Evolutionary conservation across 2,113 vertebrate species (phyloP), one percentile per base, ranked within the genome.

Genomic region (Tychaedon coryphoeus): DNA sequence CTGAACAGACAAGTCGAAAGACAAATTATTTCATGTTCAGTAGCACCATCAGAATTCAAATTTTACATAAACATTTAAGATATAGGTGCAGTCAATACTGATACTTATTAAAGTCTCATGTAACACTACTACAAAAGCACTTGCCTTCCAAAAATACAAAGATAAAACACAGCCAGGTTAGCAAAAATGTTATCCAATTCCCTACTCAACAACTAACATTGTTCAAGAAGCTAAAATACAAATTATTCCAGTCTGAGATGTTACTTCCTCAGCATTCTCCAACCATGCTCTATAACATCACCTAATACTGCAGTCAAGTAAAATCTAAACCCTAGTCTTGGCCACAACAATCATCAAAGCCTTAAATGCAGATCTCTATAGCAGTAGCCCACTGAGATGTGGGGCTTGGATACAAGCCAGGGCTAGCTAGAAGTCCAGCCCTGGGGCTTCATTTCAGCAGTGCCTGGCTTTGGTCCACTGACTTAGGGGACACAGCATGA

Each of bases 401-500:
- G 5, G 33, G 34, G 25, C 67, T 45, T 1, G 0, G 61, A 33
- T 12, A 73, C 20, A 56, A 91, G 56, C 42, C 75, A 66, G 67
- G 33, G 20, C 8, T 28, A 47, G 22, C 48, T 2, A 43, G 2
- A 43, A 75, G 71, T 36, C 61, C 22, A 72, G 56, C 69, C 62
- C 0, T 0, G 40, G 25, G 48, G 38, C 47, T 71, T 47, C 34
- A 31, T 22, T 95, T 76, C 57, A 79, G 36, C 60, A 48, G 26
- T 57, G n/a, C 1, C 2, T 1, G 4, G 47, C 48, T 88, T 48
- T 43, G n/a, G 65, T 10, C 22, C 53, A 53, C 38, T 33, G 62
- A 65, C 40, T 72, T 50, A 40, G 0, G 0, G 36, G n/a, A 53
- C 7, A 22, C 0, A 3, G 48, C 1, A 2, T 11, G 51, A 82